Evolutionary conservation across 2,797 vertebrate genomes (phyloP), one percentile per base, ranked within the genome.

Genomic region (Mus caroli): DNA sequence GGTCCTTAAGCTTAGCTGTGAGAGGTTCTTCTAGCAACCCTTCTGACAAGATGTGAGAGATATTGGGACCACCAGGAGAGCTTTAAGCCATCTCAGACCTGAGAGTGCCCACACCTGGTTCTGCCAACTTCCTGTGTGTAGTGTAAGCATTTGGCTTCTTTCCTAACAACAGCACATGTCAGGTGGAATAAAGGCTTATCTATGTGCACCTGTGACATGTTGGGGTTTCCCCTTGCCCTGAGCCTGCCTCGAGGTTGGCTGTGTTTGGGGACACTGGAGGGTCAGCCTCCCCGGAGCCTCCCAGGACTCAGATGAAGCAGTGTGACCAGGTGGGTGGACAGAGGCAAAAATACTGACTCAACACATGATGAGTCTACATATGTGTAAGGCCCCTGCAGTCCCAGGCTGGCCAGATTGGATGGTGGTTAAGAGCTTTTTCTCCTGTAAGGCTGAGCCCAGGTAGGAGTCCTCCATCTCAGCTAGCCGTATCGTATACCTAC

Each of bases 21-120:
- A 0, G 75, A 58, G 52, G 7, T 31, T 10, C 80, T 40, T 24
- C 76, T 15, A 1, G 28, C 46, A 84, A 3, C 31, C n/a, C 62
- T 43, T 52, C 80, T 2, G 0, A 34, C 8, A 54, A 56, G 4
- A 43, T 19, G 11, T 31, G 43, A 31, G 31, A 43, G 31, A 24
- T 4, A 10, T 28, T 0, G 0, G 37, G 1, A 11, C 28, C 0
- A 0, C 8, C 0, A 1, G 50, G n/a, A 3, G 7, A 37, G 40
- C 37, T 8, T 1, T 24, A 86, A 64, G 19, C 62, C 1, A 2
- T 22, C 50, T 92, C n/a, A 64, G 93, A 46, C 58, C 46, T 1
- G 24, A 86, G 31, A 50, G 4, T 1, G 2, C 19, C 3, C 1
- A 6, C 3, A 0, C 15, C 17, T 1, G 34, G 15, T 6, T 19